These are phyloP conservation scores for Esperia sulphurella DNA, from an alignment of 2,888 invertebrate genomes.

Conservation along the genomic window DNA sequence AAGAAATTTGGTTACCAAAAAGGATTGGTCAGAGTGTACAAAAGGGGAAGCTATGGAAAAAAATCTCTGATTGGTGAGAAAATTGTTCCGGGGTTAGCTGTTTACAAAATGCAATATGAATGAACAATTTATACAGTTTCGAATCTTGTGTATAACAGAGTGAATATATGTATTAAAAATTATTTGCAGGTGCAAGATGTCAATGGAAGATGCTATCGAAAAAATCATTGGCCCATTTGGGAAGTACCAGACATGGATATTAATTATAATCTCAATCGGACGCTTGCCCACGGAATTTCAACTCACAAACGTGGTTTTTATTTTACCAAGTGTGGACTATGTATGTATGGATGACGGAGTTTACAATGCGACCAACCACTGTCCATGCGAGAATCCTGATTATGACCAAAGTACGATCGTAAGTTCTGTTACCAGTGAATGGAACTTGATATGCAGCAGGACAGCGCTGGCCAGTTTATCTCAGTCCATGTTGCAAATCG, in stretches of 20 bases:
- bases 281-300: constrained; percentile 79
- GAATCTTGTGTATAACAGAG: too few species aligned
- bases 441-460: constrained; percentile 80
- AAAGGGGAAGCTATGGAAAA: too few species aligned
- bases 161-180: too few species aligned
- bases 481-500: constrained; percentile 77
- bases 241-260: constrained; percentile 67
- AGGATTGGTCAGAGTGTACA: too few species aligned
- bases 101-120: too few species aligned
- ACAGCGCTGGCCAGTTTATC: constrained; percentile 73
- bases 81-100: too few species aligned
- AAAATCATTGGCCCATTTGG: constrained; percentile 66
- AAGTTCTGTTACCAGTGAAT: constrained; percentile 80
- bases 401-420: constrained; percentile 74
- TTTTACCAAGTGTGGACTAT: constrained; percentile 74
- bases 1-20: too few species aligned
- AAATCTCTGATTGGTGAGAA: too few species aligned
- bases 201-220: constrained; percentile 44
- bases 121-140: too few species aligned
- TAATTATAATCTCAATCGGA: constrained; percentile 65
- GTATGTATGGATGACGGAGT: constrained; percentile 55
- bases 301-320: constrained; percentile 75
- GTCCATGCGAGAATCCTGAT: constrained; percentile 65
- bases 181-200: constrained; percentile 2
- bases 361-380: constrained; percentile 53